Evolutionary conservation across 2,888 invertebrate species (phyloP), one percentile per base, ranked within the genome.

Genomic region (Drosophila rubida): DNA sequence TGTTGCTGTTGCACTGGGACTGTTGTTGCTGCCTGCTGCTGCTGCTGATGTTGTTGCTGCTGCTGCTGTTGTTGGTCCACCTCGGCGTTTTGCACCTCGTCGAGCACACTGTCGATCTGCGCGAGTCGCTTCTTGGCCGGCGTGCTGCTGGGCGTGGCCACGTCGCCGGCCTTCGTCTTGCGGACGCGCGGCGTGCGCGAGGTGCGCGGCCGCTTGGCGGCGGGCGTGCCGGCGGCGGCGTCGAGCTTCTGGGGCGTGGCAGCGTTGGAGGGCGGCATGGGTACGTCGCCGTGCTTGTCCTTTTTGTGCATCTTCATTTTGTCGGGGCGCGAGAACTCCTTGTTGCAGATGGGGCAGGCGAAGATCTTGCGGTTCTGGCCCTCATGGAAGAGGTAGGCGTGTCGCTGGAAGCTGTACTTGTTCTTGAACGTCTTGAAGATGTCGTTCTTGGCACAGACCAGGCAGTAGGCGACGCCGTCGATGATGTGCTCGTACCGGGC

Each of bases 261-360:
- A 3, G 69, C 61, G 1, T 76, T 74, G 0, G 76, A 76, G 2
- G 85, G 87, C 37, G 83, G 79, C 66, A 88, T 84, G 4, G 87
- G 76, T 35, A 88, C 76, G 54, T 90, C 90, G 7, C 90, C 89
- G 54, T 91, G 91, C 54, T 91, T 91, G 50, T 91, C 91, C 75
- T 91, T 91, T 67, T 91, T 91, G 77, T 91, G 91, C 91, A 91
- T 90, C 73, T 91, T 91, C 91, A 91, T 91, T 72, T 91, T 91
- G 55, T 91, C 91, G 0, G 91, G 91, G 0, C 91, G 85, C 41
- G 91, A 91, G 72, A 91, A 91, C 69, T 91, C 91, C 66, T 91
- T 91, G 72, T 90, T 90, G 75, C 91, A 91, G 27, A 91, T 87
- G 54, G 91, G 91, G 60, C 91, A 91, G 8, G 91, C 91, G 53